Evolutionary conservation across 2,113 vertebrate genomes (phyloP).

Genomic region (Lonchura striata): DNA sequence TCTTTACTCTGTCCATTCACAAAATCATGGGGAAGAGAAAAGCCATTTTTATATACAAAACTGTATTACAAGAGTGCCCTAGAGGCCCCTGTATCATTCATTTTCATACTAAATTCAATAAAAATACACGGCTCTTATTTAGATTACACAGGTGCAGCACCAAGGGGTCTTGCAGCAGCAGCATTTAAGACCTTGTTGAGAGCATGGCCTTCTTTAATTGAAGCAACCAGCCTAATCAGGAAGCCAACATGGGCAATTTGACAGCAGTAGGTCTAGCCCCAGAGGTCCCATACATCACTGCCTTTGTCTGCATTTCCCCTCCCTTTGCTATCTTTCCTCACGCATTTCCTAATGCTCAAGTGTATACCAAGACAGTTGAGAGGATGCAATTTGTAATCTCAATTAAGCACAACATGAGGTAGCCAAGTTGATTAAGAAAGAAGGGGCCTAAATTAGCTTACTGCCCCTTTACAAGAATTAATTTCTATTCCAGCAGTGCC

Average conservation of each 20-base stretch:
- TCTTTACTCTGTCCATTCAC: not conserved
- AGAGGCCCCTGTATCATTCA: not conserved
- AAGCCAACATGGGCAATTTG: not conserved
- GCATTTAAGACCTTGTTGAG: not conserved
- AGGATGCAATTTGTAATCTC: not conserved
- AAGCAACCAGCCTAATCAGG: not conserved
- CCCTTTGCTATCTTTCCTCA: not conserved
- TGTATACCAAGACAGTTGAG: not conserved
- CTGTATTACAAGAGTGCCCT: not conserved
- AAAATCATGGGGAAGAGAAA: not conserved
- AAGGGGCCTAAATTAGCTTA: not conserved
- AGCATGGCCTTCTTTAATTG: not conserved
- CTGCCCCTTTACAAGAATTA: not conserved
- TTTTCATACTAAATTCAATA: slow-evolving; percentile 18
- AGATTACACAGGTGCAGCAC: not conserved
- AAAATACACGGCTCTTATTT: not conserved
- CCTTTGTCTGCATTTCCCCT: not conserved
- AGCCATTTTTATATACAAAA: not conserved
- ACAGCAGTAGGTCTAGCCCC: not conserved
- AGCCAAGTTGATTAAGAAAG: not conserved
- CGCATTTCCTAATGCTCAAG: not conserved
- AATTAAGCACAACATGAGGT: not conserved
- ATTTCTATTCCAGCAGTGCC: not conserved
- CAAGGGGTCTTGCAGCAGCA: not conserved
- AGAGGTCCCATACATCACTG: not conserved